Conservation (phyloP, 2,113 vertebrate genomes). For the Pitta sordida region DNA sequence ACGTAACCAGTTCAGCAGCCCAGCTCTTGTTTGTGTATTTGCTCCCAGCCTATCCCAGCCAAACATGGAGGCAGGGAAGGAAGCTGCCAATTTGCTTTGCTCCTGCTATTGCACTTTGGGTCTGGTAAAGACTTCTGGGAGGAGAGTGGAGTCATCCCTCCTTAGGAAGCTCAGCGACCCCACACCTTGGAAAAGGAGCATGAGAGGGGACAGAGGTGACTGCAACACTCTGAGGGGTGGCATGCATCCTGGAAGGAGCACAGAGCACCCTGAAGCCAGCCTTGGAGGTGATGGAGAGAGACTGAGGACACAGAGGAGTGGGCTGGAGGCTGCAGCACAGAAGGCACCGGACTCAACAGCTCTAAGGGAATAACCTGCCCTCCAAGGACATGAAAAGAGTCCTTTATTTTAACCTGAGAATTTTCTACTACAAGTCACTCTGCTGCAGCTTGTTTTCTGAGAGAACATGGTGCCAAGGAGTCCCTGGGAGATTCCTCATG, state of each 20-base stretch:
- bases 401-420: background rate
- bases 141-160: background rate
- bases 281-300: background rate
- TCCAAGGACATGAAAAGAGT: background rate
- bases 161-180: background rate
- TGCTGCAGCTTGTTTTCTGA: background rate
- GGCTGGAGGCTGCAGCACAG: background rate
- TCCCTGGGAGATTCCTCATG: background rate
- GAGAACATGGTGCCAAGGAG: background rate
- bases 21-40: background rate
- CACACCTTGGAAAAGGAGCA: background rate
- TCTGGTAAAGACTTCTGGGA: background rate
- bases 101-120: background rate
- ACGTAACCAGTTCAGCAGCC: background rate
- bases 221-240: background rate
- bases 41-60: background rate
- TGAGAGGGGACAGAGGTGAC: background rate
- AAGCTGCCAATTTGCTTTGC: background rate
- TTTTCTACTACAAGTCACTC: background rate
- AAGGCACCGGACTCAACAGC: background rate
- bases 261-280: background rate
- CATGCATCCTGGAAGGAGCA: background rate
- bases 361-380: background rate
- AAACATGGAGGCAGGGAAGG: rapidly evolving
- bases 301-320: rapidly evolving